Conservation (phyloP, 2,888 invertebrate species). For the Folsomia candida region DNA sequence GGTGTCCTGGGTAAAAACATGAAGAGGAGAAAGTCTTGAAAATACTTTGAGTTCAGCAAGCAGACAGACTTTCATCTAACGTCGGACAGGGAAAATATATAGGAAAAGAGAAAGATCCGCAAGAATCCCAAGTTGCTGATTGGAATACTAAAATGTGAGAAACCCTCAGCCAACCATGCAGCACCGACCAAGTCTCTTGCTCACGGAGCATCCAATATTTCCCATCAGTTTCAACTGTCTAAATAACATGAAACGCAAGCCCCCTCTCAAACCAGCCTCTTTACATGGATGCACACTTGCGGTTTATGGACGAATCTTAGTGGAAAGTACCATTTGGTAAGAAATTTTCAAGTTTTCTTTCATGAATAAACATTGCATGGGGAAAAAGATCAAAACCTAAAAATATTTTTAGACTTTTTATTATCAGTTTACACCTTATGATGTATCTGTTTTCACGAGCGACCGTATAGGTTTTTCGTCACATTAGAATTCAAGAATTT, state of each 20-base stretch:
- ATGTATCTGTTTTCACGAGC: background rate
- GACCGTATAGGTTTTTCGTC: too few relatives aligned
- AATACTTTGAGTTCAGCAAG: background rate
- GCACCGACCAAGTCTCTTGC: too few relatives aligned
- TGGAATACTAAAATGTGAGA: conserved; percentile 42
- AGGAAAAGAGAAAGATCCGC: conserved; percentile 40
- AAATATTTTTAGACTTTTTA: background rate
- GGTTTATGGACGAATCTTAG: too few relatives aligned
- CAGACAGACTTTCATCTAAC: background rate
- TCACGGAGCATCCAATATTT: background rate
- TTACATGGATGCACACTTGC: too few relatives aligned
- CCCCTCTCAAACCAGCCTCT: too few relatives aligned
- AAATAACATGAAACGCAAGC: too few relatives aligned
- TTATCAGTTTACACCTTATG: background rate
- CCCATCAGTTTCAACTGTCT: background rate
- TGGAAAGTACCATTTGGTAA: too few relatives aligned
- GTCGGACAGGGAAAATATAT: conserved; percentile 3
- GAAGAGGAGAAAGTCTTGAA: background rate
- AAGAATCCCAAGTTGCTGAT: conserved; percentile 41
- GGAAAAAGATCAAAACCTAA: background rate
- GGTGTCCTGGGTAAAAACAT: too few relatives aligned
- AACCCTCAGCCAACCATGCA: background rate
- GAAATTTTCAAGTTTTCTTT: background rate
- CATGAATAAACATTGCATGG: background rate
- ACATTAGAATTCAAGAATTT: background rate